These are phyloP conservation scores for Drosophila picticornis DNA, from an alignment of 2,888 invertebrate species.

Conservation along the genomic window DNA sequence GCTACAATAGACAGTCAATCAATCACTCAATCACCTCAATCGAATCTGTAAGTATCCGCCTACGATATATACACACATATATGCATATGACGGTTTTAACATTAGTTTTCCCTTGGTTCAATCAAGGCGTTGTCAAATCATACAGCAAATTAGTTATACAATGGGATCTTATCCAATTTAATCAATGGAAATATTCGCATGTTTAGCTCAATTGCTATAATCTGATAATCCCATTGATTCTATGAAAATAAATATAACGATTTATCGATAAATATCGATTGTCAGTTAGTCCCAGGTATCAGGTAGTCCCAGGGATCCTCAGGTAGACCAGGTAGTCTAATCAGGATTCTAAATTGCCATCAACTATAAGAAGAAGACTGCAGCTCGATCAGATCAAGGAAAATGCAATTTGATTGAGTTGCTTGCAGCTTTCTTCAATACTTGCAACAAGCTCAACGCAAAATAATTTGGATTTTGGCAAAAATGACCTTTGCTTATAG, in stretches of 20 bases:
- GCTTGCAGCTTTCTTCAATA: not conserved
- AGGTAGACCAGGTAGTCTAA: not conserved
- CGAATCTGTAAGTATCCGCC: constrained; percentile 26
- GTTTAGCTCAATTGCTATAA: not conserved
- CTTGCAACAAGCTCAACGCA: not conserved
- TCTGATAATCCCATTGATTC: not conserved
- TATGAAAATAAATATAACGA: not conserved
- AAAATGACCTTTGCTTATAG: not conserved
- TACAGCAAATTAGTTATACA: not conserved
- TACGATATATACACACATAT: not conserved
- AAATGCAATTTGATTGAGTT: not conserved
- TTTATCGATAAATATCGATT: not conserved
- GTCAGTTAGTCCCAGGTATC: not conserved
- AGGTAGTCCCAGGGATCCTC: not conserved
- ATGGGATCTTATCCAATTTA: not conserved
- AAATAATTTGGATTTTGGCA: not conserved
- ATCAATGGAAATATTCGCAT: not conserved
- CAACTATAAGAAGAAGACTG: not conserved
- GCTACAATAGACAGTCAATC: constrained; percentile 20
- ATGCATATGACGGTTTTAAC: not conserved
- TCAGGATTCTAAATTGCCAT: not conserved
- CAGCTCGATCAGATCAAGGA: not conserved
- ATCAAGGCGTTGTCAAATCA: not conserved
- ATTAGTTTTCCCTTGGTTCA: too few relatives aligned
- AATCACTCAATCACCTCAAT: constrained; percentile 22